phyloP scores from a whole-genome alignment of 2,888 invertebrate species.

The Chymomyza caudatula region DNA sequence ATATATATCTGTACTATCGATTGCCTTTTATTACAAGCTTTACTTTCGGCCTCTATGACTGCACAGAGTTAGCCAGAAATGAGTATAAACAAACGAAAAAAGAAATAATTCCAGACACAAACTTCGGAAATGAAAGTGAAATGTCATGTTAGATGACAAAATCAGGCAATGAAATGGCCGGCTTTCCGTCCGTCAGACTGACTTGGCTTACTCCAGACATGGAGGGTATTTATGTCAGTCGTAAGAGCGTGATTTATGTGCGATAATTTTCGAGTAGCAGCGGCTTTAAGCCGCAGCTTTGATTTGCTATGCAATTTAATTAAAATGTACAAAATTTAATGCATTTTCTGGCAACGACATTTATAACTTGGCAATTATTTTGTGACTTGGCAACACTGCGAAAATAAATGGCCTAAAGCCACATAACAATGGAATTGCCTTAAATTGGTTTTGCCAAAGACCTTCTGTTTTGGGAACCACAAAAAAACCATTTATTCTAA shows the following conservation, averaged over 20 bases:
- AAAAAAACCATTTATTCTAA: slow-evolving; percentile 58
- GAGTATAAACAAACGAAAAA: neutral
- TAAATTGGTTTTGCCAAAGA: slow-evolving; percentile 44
- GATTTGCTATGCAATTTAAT: no score
- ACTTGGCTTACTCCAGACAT: neutral
- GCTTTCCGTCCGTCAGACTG: neutral
- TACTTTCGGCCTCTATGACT: slow-evolving; percentile 33
- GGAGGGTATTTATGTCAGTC: neutral
- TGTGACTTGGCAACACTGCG: neutral
- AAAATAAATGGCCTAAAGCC: slow-evolving; percentile 50
- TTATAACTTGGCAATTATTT: slow-evolving; percentile 53
- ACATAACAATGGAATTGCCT: slow-evolving; percentile 41
- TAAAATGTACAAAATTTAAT: no score
- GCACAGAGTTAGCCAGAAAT: neutral
- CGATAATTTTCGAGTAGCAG: slow-evolving; percentile 39
- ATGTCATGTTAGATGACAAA: slow-evolving; percentile 60
- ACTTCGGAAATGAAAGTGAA: slow-evolving; percentile 73
- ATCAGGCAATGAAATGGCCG: slow-evolving; percentile 29
- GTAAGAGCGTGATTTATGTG: slow-evolving; percentile 57
- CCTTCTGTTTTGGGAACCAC: slow-evolving; percentile 41
- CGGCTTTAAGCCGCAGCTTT: slow-evolving; percentile 26
- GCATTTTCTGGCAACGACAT: slow-evolving; percentile 25
- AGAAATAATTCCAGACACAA: slow-evolving; percentile 56
- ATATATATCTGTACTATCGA: no score
- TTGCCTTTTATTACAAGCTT: slow-evolving; percentile 43